These are phyloP conservation scores for Macrophya annulata DNA, from an alignment of 2,888 invertebrate genomes.

Conservation along the genomic window DNA sequence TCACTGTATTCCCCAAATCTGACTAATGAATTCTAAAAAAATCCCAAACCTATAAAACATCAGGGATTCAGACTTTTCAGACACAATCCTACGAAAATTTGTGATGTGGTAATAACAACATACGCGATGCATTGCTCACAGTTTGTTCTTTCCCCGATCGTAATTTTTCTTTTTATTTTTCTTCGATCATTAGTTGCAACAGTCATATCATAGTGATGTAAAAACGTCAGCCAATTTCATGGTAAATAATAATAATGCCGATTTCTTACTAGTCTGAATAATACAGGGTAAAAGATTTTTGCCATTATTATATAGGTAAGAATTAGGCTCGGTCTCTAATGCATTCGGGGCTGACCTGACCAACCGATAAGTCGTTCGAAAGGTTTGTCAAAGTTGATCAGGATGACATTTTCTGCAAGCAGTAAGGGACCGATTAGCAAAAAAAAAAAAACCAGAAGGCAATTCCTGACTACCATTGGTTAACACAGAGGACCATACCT, in stretches of 20 bases:
- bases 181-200: background rate
- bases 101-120: too few relatives aligned
- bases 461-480: constrained; percentile 3
- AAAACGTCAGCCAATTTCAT: background rate
- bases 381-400: background rate
- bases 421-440: background rate
- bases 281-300: background rate
- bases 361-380: background rate
- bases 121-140: background rate
- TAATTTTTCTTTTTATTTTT: background rate
- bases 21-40: background rate
- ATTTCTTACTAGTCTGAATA: background rate
- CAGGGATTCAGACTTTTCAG: background rate
- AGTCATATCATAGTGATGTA: background rate
- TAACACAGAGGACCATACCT: constrained; percentile 19
- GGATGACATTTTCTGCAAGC: background rate
- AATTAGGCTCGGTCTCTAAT: background rate
- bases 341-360: constrained; percentile 22
- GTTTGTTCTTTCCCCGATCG: background rate
- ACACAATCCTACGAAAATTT: background rate
- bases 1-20: background rate
- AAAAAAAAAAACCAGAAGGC: background rate
- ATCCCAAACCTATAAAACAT: background rate
- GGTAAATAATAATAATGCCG: background rate
- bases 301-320: background rate